A percentile compares a stretch with the other conserved stretches of the same genome.
Conservation (phyloP, 2,888 invertebrate species). For the Cryptops parisi region DNA sequence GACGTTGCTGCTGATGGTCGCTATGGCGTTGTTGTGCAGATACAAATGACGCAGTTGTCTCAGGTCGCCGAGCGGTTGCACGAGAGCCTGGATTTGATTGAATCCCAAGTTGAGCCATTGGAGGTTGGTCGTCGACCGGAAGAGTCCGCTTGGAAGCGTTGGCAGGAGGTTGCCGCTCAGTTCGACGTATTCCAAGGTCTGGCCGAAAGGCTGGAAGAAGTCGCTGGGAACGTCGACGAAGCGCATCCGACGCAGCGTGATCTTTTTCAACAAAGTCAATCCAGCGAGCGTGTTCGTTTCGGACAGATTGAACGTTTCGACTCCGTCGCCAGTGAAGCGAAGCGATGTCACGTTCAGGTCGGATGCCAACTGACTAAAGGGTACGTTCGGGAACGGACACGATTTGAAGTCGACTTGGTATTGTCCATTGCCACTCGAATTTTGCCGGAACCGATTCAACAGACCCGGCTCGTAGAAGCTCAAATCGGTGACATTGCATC, state of each 20-base stretch:
- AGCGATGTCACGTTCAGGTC: background rate
- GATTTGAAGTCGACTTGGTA: background rate
- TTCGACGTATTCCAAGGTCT: background rate
- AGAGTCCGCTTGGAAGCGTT: constrained; percentile 9
- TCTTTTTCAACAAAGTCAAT: background rate
- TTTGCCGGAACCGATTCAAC: no score
- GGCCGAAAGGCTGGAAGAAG: constrained; percentile 1
- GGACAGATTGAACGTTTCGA: background rate
- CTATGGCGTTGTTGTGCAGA: constrained; percentile 9
- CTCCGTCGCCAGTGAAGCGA: background rate
- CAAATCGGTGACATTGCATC: no score
- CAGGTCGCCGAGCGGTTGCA: background rate
- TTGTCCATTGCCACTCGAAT: no score
- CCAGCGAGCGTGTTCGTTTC: background rate
- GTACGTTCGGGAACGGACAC: background rate
- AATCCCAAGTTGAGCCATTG: background rate
- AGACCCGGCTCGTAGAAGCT: no score
- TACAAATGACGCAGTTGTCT: constrained; percentile 5
- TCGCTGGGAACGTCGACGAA: background rate
- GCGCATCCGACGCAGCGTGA: background rate
- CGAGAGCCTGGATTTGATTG: background rate
- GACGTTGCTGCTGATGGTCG: constrained; percentile 41
- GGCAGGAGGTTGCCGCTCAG: constrained; percentile 1
- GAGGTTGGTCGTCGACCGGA: constrained; percentile 1
- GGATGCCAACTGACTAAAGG: background rate